A percentile compares a stretch with the other conserved stretches of the same genome.
Evolutionary conservation across 2,797 vertebrate genomes (phyloP).

Genomic region (Choloepus didactylus): DNA sequence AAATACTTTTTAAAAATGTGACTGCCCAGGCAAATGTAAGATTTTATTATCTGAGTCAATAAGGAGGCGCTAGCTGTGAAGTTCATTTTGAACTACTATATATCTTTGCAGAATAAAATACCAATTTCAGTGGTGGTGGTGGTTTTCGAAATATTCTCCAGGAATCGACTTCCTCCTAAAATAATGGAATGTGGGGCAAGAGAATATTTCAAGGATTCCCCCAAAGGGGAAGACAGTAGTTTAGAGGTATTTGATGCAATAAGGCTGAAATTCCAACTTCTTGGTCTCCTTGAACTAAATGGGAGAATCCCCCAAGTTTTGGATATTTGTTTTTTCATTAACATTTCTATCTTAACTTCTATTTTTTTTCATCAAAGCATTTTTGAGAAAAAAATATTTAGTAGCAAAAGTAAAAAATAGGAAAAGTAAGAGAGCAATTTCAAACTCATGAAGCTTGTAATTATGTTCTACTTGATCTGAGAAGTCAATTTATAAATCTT

Average conservation of each 20-base stretch:
- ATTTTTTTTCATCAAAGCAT: neutral
- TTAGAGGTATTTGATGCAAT: neutral
- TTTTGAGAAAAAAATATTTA: neutral
- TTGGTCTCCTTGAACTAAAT: neutral
- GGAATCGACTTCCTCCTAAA: neutral
- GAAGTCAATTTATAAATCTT: constrained; percentile 67
- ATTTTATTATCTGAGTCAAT: neutral
- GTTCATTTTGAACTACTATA: constrained; percentile 15
- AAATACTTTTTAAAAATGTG: neutral
- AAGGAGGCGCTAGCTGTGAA: neutral
- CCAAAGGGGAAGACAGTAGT: neutral
- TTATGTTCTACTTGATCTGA: constrained; percentile 39
- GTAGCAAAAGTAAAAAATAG: neutral
- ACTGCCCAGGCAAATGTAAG: neutral
- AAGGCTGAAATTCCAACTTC: neutral
- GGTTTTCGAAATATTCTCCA: neutral
- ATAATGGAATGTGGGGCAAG: neutral
- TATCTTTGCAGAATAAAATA: neutral
- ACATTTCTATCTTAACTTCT: neutral
- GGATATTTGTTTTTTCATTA: neutral
- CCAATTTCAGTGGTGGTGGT: neutral
- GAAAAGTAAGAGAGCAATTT: constrained; percentile 17
- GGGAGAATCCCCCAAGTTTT: neutral
- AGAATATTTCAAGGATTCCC: neutral
- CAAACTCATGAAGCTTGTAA: neutral